Conservation (phyloP, 1,140 invertebrate genomes). For the Branchinecta lynchi region DNA sequence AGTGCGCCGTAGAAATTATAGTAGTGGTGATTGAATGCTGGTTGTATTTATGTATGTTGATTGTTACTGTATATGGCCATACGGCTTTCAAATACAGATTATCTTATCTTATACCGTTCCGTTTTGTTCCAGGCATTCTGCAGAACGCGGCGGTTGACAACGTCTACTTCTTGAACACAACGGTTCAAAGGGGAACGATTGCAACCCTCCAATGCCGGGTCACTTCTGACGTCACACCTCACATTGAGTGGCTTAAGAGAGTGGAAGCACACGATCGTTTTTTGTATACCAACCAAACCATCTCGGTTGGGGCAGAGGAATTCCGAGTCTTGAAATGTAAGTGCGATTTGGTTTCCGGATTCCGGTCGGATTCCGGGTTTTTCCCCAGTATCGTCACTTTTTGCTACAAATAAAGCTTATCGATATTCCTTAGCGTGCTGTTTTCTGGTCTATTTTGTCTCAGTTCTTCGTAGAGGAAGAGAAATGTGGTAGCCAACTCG, state of each 20-base stretch:
- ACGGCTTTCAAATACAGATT: too few species aligned
- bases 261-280: conserved; percentile 12
- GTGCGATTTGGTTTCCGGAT: not conserved
- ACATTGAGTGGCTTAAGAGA: conserved; percentile 23
- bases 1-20: too few species aligned
- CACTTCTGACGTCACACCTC: conserved; percentile 20
- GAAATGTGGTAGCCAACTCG: too few species aligned
- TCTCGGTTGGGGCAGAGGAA: not conserved
- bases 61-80: too few species aligned
- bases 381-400: too few species aligned
- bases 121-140: conserved; percentile 1
- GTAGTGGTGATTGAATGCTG: too few species aligned
- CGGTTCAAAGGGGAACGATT: conserved; percentile 20
- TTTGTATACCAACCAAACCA: not conserved
- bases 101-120: not conserved
- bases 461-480: too few species aligned
- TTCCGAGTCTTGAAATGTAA: conserved; percentile 3
- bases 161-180: conserved; percentile 21
- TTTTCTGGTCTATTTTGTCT: too few species aligned
- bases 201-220: conserved; percentile 23
- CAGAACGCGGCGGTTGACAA: conserved; percentile 17
- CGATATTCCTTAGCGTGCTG: too few species aligned
- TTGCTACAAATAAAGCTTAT: too few species aligned
- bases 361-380: too few species aligned
- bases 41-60: too few species aligned